phyloP scores from a whole-genome alignment of 2,797 vertebrate genomes.

The Avahi laniger region DNA sequence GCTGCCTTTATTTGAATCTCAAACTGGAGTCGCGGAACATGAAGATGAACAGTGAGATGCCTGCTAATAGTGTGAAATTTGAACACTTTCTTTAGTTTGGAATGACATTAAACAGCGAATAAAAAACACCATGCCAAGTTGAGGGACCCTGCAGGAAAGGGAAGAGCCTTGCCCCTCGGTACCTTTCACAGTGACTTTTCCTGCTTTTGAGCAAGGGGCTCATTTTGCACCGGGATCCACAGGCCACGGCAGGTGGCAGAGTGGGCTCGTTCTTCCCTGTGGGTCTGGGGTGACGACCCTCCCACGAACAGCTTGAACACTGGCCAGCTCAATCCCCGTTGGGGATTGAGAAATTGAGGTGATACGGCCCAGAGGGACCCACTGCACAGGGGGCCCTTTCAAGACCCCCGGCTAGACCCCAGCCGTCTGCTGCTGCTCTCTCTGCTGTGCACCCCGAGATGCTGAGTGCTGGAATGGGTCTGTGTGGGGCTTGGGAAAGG shows the following conservation, averaged over 20 bases:
- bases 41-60: neutral
- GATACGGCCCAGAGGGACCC: neutral
- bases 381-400: neutral
- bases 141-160: too few relatives aligned
- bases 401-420: neutral
- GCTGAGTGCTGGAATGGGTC: neutral
- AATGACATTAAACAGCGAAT: neutral
- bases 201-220: neutral
- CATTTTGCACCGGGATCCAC: neutral
- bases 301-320: too few relatives aligned
- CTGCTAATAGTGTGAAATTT: neutral
- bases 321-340: neutral
- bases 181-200: rapidly evolving
- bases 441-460: neutral
- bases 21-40: rapidly evolving
- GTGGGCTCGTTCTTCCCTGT: neutral
- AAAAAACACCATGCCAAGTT: neutral
- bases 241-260: neutral
- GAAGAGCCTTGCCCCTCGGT: rapidly evolving
- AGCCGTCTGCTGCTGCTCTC: neutral
- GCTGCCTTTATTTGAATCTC: rapidly evolving
- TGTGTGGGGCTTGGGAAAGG: neutral
- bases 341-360: neutral
- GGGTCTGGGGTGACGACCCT: neutral
- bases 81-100: neutral